Base-by-base conservation (phyloP, 2,113 vertebrate genomes). In the Sturnira hondurensis region DNA sequence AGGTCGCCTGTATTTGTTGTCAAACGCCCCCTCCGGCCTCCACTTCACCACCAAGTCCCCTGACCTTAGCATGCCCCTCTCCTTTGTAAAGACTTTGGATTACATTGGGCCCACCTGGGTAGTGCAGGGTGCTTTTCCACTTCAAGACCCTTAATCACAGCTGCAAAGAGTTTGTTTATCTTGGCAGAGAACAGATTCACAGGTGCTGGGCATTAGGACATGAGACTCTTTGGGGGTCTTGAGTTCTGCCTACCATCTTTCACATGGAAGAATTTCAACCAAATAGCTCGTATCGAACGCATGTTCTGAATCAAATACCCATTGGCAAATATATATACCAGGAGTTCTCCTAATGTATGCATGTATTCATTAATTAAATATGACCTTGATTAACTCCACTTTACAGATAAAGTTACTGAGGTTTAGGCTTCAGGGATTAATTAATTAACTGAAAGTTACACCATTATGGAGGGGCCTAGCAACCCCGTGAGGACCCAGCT, bases 11-110 rank as follows among this genome's bases (percentile, higher is more conserved):
- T 31, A 6, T 52, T 50, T 58, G 22, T 24, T 12, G 7, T 12
- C 11, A 3, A 28, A 65, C 0, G 3, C 20, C 14, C 19, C 2
- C 10, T 1, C 22, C 15, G 1, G 10, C 10, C 20, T 0, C 0
- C 7, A 9, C 26, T 20, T 11, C 28, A 0, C 19, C 4, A 2
- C 0, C 1, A 0, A 0, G 0, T 19, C 10, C 0, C 1, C 17
- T 7, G 26, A 6, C 4, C 10, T 24, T 10, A 22, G 19, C 16
- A 14, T 4, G 7, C 2, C 56, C 1, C 36, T 2, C 26, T 26
- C 4, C 36, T 4, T 50, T 63, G 17, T 20, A 56, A n/a, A 71
- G 19, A 11, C 61, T 26, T 74, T 16, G 31, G 38, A 71, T 61
- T 74, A 3, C 16, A 31, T 12, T n/a, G 45, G 26, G n/a, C 31